phyloP scores from a whole-genome alignment of 2,113 vertebrate species.

The Pygoscelis adeliae region DNA sequence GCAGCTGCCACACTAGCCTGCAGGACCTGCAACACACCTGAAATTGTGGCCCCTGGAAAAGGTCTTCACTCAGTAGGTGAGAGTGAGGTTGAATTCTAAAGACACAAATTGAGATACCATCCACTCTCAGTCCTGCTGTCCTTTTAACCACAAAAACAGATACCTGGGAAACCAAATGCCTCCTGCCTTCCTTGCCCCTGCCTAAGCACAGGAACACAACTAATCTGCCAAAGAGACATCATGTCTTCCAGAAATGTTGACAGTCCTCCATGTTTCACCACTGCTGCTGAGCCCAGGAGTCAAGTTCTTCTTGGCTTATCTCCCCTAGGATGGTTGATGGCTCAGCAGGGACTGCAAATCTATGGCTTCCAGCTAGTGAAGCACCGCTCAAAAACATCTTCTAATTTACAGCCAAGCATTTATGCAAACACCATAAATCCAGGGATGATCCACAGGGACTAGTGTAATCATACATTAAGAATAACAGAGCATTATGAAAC shows the following conservation, averaged over 20 bases:
- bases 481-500: slow-evolving; percentile 59
- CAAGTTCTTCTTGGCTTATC: slow-evolving; percentile 11
- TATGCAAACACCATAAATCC: slow-evolving; percentile 65
- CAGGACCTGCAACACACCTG: neutral
- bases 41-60: neutral
- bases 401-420: slow-evolving; percentile 61
- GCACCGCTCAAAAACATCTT: neutral
- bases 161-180: neutral
- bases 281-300: neutral
- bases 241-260: neutral
- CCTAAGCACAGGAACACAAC: neutral
- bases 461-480: slow-evolving; percentile 18
- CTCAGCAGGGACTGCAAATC: slow-evolving; percentile 27
- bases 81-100: neutral
- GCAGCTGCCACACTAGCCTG: neutral
- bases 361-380: slow-evolving; percentile 2
- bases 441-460: neutral
- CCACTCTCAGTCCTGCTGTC: neutral
- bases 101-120: neutral
- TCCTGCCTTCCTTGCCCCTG: neutral
- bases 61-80: neutral
- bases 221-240: slow-evolving; percentile 13
- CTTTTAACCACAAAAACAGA: neutral
- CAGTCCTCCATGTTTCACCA: neutral
- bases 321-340: slow-evolving; percentile 24